These are phyloP conservation scores for Athetis lepigone DNA, from an alignment of 2,888 invertebrate species.

Conservation along the genomic window DNA sequence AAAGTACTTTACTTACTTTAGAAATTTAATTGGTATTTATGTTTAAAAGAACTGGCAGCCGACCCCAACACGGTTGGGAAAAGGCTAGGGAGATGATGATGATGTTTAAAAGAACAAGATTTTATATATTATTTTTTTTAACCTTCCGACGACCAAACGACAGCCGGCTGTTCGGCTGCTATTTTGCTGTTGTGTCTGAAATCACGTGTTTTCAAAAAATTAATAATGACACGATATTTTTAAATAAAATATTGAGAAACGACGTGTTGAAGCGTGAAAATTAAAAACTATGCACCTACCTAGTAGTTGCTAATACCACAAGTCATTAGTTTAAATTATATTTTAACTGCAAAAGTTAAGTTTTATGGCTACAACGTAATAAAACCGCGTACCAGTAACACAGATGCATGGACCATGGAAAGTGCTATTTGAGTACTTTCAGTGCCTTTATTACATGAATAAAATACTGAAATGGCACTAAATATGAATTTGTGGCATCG, in stretches of 20 bases:
- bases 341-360: slow-evolving; percentile 50
- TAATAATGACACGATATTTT: background rate
- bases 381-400: slow-evolving; percentile 32
- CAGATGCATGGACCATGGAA: slow-evolving; percentile 27
- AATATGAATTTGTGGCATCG: slow-evolving; percentile 22
- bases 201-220: too few relatives aligned
- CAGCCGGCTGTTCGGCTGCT: too few relatives aligned
- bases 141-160: too few relatives aligned
- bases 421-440: slow-evolving; percentile 24
- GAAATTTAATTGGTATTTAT: too few relatives aligned
- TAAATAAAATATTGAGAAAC: slow-evolving; percentile 45
- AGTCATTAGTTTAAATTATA: slow-evolving; percentile 55
- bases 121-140: too few relatives aligned
- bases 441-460: slow-evolving; percentile 25
- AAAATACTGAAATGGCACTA: slow-evolving; percentile 20
- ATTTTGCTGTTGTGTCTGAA: too few relatives aligned
- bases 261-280: slow-evolving; percentile 23
- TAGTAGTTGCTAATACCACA: slow-evolving; percentile 35
- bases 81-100: too few relatives aligned
- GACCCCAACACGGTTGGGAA: too few relatives aligned
- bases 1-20: too few relatives aligned
- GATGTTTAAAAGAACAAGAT: too few relatives aligned
- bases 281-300: slow-evolving; percentile 24
- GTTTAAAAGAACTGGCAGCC: too few relatives aligned
- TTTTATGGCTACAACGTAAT: slow-evolving; percentile 47